phyloP scores from a whole-genome alignment of 2,797 vertebrate species.

The Uromys caudimaculatus region DNA sequence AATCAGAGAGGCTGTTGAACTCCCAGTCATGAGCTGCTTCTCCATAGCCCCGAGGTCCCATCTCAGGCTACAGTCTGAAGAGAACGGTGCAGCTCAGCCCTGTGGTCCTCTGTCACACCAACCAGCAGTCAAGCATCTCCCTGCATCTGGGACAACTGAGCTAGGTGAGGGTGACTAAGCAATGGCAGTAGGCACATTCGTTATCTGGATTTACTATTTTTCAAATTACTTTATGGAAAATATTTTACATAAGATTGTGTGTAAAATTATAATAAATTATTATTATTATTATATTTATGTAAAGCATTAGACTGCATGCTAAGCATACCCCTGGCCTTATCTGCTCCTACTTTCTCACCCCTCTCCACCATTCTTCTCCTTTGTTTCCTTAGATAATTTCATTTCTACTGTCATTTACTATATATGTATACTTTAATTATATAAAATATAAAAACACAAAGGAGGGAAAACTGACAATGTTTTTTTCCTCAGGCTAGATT shows the following conservation, averaged over 20 bases:
- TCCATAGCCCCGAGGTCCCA: accelerated
- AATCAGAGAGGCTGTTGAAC: background rate
- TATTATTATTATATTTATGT: background rate
- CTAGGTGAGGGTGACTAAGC: background rate
- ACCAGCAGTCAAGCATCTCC: no score
- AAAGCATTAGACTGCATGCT: background rate
- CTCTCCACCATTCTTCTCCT: background rate
- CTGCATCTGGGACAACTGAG: accelerated
- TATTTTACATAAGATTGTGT: background rate
- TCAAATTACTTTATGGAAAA: background rate
- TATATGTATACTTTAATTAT: background rate
- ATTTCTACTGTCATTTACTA: background rate
- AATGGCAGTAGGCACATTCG: accelerated
- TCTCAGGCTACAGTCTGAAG: background rate
- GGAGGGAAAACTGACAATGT: background rate
- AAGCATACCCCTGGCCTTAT: background rate
- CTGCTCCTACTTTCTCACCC: no score
- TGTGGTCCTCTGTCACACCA: accelerated
- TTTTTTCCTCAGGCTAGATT: background rate
- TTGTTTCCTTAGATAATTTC: background rate
- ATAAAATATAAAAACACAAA: background rate
- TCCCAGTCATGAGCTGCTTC: constrained; percentile 34
- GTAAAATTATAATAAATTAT: background rate
- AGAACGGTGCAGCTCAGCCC: accelerated
- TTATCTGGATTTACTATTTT: background rate